These are phyloP conservation scores for Poeciliopsis turneri DNA, from an alignment of 2,797 vertebrate genomes.

Conservation along the genomic window DNA sequence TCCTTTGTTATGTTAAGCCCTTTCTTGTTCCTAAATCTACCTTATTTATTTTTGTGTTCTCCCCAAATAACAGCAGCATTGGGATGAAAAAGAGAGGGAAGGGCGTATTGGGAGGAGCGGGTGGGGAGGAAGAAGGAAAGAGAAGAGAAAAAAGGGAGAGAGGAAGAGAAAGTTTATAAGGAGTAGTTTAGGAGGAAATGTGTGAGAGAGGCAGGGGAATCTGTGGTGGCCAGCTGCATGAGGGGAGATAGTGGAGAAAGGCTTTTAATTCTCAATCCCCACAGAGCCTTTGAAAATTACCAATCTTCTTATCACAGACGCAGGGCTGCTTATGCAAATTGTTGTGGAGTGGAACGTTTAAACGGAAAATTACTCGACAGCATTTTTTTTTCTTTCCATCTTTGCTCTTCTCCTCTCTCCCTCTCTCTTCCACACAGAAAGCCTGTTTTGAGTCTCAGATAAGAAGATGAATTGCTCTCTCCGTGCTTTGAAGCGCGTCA, in stretches of 20 bases:
- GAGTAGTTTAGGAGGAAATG: constrained; percentile 82
- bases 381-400: constrained; percentile 77
- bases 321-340: constrained; percentile 93
- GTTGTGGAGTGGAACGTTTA: constrained; percentile 92
- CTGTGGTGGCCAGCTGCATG: constrained; percentile 87
- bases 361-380: constrained; percentile 93
- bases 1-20: constrained; percentile 72
- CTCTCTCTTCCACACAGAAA: constrained; percentile 83
- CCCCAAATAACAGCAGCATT: constrained; percentile 60
- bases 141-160: constrained; percentile 60
- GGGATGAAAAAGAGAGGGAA: constrained; percentile 29
- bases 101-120: constrained; percentile 20
- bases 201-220: constrained; percentile 83
- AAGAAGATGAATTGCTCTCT: constrained; percentile 89
- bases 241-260: constrained; percentile 89
- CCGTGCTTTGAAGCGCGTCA: constrained; percentile 85
- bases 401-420: constrained; percentile 40
- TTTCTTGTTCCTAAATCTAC: constrained; percentile 61
- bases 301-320: constrained; percentile 93
- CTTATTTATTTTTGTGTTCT: constrained; percentile 68
- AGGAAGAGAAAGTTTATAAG: constrained; percentile 84
- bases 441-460: constrained; percentile 87
- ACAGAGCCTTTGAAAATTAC: constrained; percentile 92
- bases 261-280: constrained; percentile 91
- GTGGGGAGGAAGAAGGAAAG: constrained; percentile 40